phyloP scores from a whole-genome alignment of 2,797 vertebrate species.

The Acanthurus leucopareius region DNA sequence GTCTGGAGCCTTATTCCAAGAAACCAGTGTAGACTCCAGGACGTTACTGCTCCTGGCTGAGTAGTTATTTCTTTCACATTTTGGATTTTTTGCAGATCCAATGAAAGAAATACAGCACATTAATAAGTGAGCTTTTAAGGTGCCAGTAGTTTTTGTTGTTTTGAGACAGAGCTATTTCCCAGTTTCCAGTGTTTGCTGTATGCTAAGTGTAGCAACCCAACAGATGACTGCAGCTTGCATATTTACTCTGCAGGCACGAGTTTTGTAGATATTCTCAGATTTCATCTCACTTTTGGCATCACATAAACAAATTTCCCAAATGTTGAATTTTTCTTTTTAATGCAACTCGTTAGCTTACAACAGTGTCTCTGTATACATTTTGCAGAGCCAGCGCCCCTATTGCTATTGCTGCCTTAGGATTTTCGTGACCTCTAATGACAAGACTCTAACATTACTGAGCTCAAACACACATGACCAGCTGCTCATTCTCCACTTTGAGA shows the following conservation, averaged over 20 bases:
- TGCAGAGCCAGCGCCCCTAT: no score
- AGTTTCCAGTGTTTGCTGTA: neutral
- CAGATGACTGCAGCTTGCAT: neutral
- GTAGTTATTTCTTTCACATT: neutral
- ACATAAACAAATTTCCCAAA: neutral
- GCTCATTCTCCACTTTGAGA: no score
- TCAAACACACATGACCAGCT: no score
- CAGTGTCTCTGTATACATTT: no score
- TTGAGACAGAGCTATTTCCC: neutral
- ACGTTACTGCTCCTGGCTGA: neutral
- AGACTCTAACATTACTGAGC: no score
- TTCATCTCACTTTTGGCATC: no score
- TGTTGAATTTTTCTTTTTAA: neutral
- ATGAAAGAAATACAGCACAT: neutral
- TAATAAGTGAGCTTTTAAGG: constrained; percentile 3
- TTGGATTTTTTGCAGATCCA: neutral
- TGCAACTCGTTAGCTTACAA: no score
- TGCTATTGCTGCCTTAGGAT: no score
- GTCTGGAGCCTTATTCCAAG: neutral
- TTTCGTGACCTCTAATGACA: no score
- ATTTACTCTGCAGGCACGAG: neutral
- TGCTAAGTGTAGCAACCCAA: neutral
- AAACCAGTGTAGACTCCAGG: neutral
- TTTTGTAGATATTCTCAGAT: no score
- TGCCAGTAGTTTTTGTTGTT: neutral